Evolutionary conservation across 92 coral and sea anemone genomes (phyloP), one percentile per base, ranked within the genome.

Genomic region (Montipora capitata): DNA sequence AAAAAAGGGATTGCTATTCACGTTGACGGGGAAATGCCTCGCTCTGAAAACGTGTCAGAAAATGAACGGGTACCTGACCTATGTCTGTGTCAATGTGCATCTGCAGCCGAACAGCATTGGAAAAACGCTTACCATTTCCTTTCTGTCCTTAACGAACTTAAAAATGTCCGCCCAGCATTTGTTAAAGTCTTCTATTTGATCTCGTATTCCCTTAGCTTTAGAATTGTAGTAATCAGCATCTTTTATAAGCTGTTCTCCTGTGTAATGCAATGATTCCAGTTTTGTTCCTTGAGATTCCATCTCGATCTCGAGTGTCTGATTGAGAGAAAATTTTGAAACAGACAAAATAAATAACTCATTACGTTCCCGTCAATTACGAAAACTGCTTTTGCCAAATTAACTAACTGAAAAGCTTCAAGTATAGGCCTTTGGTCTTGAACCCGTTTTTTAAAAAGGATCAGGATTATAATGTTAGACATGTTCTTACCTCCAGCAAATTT

Each of bases 171-270:
- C 51, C 94, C 93, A 95, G 62, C 93, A 87, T 35, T 87, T 93
- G 39, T 89, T 90, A 74, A 95, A 90, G 80, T 95, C 98, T 15
- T 58, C 69, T 68, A 91, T 17, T 87, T 93, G 97, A 51, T 94
- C 87, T 18, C 85, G 61, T 75, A 95, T 91, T 27, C 41, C 76
- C 38, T 90, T 85, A 51, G 96, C 98, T 11, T 91, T 88, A 3
- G 84, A 62, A 56, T 88, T 67, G 43, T 87, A 87, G 73, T 95
- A 94, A 42, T 91, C 95, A 4, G 94, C 96, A 44, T 88, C 90
- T 67, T 85, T 65, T 17, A 91, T 93, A 27, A 95, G 89, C 58
- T 85, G 72, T 43, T 88, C 93, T 10, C 96, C 94, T 18, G 90
- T 49, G 40, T 91, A 75, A 16, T 79, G 91, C 41, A 91, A 71